Base-by-base conservation (phyloP, 2,797 vertebrate genomes). In the Spea hammondii region DNA sequence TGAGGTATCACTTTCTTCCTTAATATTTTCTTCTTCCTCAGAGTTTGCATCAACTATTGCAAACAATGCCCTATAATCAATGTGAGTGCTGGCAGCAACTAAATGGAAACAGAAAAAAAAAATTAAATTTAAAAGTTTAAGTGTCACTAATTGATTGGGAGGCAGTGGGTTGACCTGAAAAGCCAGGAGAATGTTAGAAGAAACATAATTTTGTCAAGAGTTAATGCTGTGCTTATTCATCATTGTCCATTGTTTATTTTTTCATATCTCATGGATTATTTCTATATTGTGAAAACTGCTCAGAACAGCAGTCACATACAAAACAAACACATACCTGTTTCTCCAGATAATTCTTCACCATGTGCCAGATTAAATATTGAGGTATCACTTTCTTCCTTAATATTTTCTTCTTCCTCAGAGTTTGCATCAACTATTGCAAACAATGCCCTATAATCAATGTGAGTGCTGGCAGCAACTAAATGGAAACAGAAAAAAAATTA, bases 301-400 rank as follows among this genome's bases (percentile, higher is more conserved):
- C 9, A 53, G 11, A 32, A 1, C 14, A 62, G n/a, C 59, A 17
- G 59, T 17, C 5, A 62, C 6, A 9, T 17, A 62, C n/a, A 62
- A 8, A 17, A 5, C 10, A 44, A 7, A 46, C 14, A 69, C 66
- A 45, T 50, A 77, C 75, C 75, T 70, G 75, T 70, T 62, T 77
- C 75, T 69, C 10, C n/a, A 53, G 8, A 11, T 6, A 57, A 4
- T 9, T 57, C 4, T 4, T 6, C 45, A 12, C 5, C 1, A 49
- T 53, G 48, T 64, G 14, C 32, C 57, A 70, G 46, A 7, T 12
- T 13, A 44, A 50, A 1, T 44, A 8, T 3, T 44, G 4, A 32
- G 8, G 6, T 47, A 12, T 60, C 65, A 9, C 8, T 10, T 57
- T 44, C 54, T 50, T 77, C 55, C 5, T 8, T 45, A 12, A 47